Percentiles rank a stretch among this genome's conserved stretches.
These are phyloP conservation scores for Crotalus horridus DNA, from an alignment of 2,113 vertebrate genomes.

Conservation along the genomic window DNA sequence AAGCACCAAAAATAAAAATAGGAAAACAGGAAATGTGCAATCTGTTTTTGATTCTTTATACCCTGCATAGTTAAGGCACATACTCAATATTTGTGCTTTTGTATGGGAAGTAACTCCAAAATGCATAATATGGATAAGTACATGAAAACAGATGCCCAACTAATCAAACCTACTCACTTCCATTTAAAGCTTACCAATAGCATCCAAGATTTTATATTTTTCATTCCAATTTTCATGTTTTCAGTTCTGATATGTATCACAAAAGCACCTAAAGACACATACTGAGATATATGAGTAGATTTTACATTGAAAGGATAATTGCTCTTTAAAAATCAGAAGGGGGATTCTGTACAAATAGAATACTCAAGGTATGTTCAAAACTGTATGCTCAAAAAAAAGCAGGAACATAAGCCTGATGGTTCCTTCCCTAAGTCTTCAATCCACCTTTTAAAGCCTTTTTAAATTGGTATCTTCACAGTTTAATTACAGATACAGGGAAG, in stretches of 20 bases:
- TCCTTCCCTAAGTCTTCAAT: not conserved
- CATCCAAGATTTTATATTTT: not conserved
- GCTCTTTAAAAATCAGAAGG: not conserved
- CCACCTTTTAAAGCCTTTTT: not conserved
- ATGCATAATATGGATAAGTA: not conserved
- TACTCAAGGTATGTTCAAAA: not conserved
- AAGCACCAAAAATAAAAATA: conserved; percentile 25
- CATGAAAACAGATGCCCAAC: not conserved
- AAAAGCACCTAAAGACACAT: not conserved
- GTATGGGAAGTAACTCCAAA: not conserved
- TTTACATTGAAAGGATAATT: not conserved
- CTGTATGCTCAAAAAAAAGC: not conserved
- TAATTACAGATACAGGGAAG: not conserved
- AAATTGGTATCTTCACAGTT: not conserved
- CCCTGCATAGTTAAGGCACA: not conserved
- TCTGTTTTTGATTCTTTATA: conserved; percentile 40
- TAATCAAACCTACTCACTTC: not conserved
- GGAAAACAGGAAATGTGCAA: conserved; percentile 32
- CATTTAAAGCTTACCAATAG: not conserved
- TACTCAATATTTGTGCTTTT: not conserved
- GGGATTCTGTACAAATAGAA: not conserved
- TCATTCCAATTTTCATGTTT: not conserved
- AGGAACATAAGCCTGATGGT: not conserved
- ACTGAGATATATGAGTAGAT: not conserved
- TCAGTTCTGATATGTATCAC: not conserved